Evolutionary conservation across 2,113 vertebrate genomes (phyloP).

Genomic region (Baryphthengus martii): DNA sequence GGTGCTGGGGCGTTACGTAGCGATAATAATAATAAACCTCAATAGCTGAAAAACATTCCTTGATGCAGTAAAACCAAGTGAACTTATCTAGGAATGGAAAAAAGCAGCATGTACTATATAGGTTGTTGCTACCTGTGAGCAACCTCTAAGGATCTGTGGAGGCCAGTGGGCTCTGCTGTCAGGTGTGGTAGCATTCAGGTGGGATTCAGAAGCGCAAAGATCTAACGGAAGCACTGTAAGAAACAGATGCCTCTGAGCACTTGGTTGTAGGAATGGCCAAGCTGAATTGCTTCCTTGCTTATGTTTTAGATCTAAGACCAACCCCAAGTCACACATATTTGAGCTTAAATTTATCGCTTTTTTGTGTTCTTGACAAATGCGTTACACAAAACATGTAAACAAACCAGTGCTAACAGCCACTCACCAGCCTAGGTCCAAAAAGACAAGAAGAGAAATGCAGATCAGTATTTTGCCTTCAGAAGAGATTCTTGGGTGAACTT

Average conservation of each 20-base stretch:
- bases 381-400: background rate
- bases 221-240: background rate
- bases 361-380: background rate
- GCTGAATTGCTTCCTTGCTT: background rate
- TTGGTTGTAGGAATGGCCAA: background rate
- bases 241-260: background rate
- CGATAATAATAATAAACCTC: background rate
- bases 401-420: background rate
- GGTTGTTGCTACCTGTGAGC: background rate
- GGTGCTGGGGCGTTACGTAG: background rate
- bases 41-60: background rate
- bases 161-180: background rate
- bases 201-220: background rate
- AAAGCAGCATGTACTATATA: background rate
- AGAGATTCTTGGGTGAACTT: background rate
- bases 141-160: background rate
- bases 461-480: background rate
- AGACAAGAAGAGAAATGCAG: background rate
- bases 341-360: background rate
- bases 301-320: background rate
- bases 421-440: background rate
- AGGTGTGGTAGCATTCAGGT: rapidly evolving
- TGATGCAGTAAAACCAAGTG: background rate
- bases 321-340: background rate
- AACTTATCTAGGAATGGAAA: background rate